Conservation (phyloP, 2,113 vertebrate genomes). For the Psilopsiagon aurifrons region DNA sequence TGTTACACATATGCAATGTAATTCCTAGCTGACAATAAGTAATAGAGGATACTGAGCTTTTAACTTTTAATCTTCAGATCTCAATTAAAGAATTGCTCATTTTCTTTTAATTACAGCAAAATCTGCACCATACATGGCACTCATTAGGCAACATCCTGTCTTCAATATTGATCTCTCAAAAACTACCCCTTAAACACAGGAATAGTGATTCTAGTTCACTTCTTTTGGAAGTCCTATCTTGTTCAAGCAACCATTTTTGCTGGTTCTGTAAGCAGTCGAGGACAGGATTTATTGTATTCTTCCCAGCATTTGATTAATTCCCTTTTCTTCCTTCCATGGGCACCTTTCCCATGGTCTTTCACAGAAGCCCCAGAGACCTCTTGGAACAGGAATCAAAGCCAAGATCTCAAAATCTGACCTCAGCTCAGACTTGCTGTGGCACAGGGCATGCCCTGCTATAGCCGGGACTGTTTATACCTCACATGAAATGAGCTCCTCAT, state of each 20-base stretch:
- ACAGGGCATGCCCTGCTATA: neutral
- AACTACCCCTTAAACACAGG: neutral
- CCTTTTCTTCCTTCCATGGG: neutral
- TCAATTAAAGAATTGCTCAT: conserved; percentile 60
- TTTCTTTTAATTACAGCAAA: conserved; percentile 63
- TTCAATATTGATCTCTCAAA: neutral
- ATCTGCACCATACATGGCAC: neutral
- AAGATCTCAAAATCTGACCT: neutral
- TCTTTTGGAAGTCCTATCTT: neutral
- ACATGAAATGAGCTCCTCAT: neutral
- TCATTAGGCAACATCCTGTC: neutral
- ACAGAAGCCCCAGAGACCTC: neutral
- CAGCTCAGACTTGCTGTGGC: neutral
- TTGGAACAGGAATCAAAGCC: neutral
- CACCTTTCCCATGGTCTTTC: neutral
- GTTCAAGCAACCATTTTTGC: neutral
- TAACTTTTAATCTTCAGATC: conserved; percentile 51
- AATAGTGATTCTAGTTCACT: neutral
- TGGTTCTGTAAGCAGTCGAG: neutral
- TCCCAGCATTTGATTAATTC: neutral
- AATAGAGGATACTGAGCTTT: conserved; percentile 40
- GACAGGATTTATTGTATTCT: neutral
- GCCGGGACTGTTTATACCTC: neutral
- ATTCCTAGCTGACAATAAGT: conserved; percentile 60
- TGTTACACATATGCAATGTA: conserved; percentile 40